Base-by-base conservation (phyloP, 64 coral and sea anemone species). In the Stichodactyla helianthus region DNA sequence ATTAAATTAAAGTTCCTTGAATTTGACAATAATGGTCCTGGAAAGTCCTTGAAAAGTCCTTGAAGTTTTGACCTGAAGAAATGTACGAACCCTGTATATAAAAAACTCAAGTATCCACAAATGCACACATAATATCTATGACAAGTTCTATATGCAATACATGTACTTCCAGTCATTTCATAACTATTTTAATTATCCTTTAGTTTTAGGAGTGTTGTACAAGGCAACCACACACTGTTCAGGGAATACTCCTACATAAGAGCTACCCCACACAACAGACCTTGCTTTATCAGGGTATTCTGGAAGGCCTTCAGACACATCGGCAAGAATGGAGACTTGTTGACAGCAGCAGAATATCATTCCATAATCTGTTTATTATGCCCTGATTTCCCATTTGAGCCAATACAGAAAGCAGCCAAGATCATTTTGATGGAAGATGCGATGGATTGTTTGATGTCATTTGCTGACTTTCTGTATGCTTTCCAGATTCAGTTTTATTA, bases 351-450 rank as follows among this genome's bases (percentile, higher is more conserved):
- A 7, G 96, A 98, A 74, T 98, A 98, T 16, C 96, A 98, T 82
- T 98, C 96, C 4, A 52, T 98, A 2, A 83, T 98, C 13, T 94
- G 86, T 16, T 62, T 98, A 9, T 57, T 98, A 54, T 98, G 96
- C 3, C 93, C 93, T 88, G 96, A 98, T 64, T 98, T 98, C 88
- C 96, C 96, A 64, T 80, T 94, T 77, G 93, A 94, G 16, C 90
- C 82, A 10, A 80, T 98, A 14, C 96, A 98, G 51, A 98, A 98
- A 77, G 88, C 96, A 20, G 96, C 96, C 44, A 98, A 92, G 90
- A 98, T 98, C 88, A 92, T 98, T 78, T 90, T 98, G 71, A 94
- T 98, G 96, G 96, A 98, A 22, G 96, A 98, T 92, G 96, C 96
- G 5, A 95, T 95, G 93, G 96, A 98, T 17, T 98, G 96, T 65